Percentiles rank a stretch among this genome's conserved stretches.
phyloP scores from a whole-genome alignment of 2,888 invertebrate species.

The Amiota communis region DNA sequence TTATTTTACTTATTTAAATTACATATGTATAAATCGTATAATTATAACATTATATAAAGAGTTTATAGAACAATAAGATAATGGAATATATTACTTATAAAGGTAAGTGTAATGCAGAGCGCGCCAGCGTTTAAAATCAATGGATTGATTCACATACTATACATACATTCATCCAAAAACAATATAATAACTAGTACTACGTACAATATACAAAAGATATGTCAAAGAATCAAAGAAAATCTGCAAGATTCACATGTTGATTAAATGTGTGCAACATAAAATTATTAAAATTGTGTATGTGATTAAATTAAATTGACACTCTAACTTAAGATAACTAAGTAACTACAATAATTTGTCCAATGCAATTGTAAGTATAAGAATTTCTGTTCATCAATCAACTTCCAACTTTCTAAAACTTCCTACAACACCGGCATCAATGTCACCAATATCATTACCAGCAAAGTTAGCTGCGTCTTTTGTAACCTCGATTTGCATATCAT shows the following conservation, averaged over 20 bases:
- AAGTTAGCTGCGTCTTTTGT: conserved; percentile 75
- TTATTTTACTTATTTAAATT: no score
- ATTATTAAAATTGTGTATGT: conserved; percentile 27
- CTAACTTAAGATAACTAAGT: neutral
- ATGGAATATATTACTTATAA: conserved; percentile 20
- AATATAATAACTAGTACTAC: conserved; percentile 2
- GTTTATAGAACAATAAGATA: conserved; percentile 13
- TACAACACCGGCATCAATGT: conserved; percentile 82
- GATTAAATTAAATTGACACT: conserved; percentile 27
- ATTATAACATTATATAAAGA: neutral
- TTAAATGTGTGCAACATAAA: neutral
- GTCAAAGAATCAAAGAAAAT: neutral
- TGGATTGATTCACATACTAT: conserved; percentile 7
- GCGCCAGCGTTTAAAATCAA: neutral
- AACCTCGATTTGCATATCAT: conserved; percentile 84
- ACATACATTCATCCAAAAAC: conserved; percentile 14
- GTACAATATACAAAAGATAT: conserved; percentile 11
- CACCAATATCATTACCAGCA: conserved; percentile 78
- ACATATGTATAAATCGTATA: no score
- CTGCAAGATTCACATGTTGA: no score
- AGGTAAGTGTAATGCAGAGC: neutral
- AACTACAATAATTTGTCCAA: neutral
- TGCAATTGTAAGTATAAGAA: conserved; percentile 2
- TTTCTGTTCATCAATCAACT: conserved; percentile 77
- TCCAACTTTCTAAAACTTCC: conserved; percentile 89